Conservation (phyloP, 1,140 invertebrate genomes). For the Drosophila varians region DNA sequence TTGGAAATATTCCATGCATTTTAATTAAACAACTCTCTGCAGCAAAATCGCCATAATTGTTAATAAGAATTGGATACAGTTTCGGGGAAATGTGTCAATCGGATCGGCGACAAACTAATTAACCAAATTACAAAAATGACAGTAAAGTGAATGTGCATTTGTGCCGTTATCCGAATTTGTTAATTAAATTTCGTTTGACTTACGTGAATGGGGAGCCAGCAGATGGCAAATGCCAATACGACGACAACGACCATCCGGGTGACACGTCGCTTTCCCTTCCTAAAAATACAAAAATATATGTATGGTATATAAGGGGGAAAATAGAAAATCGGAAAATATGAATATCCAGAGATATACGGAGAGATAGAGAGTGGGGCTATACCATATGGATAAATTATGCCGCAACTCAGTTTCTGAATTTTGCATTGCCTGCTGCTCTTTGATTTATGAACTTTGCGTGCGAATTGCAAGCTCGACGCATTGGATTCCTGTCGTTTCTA, state of each 20-base stretch:
- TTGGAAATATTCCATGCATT: background rate
- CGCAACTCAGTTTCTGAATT: constrained; percentile 26
- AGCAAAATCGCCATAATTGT: background rate
- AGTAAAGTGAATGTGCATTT: background rate
- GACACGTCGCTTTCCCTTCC: constrained; percentile 94
- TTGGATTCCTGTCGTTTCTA: constrained; percentile 14
- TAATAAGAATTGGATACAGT: background rate
- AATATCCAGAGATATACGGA: constrained; percentile 1
- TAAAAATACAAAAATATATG: constrained; percentile 22
- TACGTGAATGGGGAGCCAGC: constrained; percentile 98
- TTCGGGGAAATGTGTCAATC: background rate
- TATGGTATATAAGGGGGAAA: background rate
- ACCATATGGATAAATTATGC: constrained; percentile 49
- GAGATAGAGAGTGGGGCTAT: background rate
- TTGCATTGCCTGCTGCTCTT: constrained; percentile 13
- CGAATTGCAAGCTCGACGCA: constrained; percentile 5
- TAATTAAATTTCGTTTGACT: constrained; percentile 59
- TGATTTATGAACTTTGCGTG: constrained; percentile 57
- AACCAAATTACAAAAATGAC: background rate
- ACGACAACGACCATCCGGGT: constrained; percentile 97
- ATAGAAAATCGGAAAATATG: background rate
- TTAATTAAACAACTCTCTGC: background rate
- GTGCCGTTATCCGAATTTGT: background rate
- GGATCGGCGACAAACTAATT: background rate
- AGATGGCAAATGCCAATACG: constrained; percentile 96